These are phyloP conservation scores for Ispidina picta DNA, from an alignment of 2,797 vertebrate genomes.

Conservation along the genomic window DNA sequence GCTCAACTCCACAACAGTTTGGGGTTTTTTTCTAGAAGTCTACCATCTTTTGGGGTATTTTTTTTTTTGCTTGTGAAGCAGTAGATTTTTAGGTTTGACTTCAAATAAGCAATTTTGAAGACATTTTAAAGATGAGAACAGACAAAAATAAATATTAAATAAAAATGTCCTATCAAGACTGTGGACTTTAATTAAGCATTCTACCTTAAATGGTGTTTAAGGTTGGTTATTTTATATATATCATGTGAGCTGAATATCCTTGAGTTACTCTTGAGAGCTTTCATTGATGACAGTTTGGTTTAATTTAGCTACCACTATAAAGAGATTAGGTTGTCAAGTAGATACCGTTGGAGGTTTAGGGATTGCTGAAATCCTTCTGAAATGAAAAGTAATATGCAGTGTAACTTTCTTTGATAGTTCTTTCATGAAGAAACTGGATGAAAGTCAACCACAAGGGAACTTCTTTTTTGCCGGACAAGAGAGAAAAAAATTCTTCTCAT, in stretches of 20 bases:
- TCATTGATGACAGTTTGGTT: conserved; percentile 58
- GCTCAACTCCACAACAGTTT: background rate
- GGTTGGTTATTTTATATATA: background rate
- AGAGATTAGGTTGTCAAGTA: conserved; percentile 62
- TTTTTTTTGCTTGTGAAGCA: background rate
- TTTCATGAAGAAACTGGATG: conserved; percentile 41
- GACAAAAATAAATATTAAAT: background rate
- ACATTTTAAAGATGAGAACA: background rate
- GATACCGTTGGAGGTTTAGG: conserved; percentile 46
- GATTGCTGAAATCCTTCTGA: conserved; percentile 59
- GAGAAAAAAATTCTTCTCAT: background rate
- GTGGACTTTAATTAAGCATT: background rate
- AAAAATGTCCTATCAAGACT: background rate
- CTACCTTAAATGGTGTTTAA: background rate
- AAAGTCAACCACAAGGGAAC: conserved; percentile 28
- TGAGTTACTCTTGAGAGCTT: conserved; percentile 49
- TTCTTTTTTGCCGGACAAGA: conserved; percentile 2
- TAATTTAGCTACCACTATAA: conserved; percentile 58
- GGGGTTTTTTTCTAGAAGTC: background rate
- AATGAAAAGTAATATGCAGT: conserved; percentile 53
- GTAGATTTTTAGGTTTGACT: background rate
- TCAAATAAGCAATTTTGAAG: background rate
- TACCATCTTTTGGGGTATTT: background rate
- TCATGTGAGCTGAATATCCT: conserved; percentile 21
- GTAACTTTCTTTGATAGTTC: conserved; percentile 50